These are phyloP conservation scores for Octodon degus DNA, from an alignment of 2,113 vertebrate genomes.

Conservation along the genomic window DNA sequence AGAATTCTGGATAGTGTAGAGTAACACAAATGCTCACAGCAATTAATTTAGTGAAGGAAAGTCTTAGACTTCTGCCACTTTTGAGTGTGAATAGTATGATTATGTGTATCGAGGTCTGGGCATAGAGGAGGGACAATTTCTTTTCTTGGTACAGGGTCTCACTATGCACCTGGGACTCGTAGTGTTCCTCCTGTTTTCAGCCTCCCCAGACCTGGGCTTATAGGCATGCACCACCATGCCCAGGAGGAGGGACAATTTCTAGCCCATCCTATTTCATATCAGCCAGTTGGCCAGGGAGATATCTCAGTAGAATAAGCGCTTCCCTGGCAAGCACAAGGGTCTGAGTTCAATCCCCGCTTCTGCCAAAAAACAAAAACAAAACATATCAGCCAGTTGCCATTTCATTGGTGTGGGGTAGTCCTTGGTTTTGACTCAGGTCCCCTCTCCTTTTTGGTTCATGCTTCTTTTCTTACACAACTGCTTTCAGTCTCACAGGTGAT, in stretches of 20 bases:
- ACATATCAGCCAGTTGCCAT: not conserved
- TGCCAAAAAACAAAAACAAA: too few species aligned
- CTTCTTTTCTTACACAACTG: not conserved
- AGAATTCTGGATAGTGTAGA: not conserved
- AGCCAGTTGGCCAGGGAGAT: not conserved
- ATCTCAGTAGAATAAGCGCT: too few species aligned
- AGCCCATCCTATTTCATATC: not conserved
- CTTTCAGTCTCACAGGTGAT: not conserved
- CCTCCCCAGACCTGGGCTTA: too few species aligned
- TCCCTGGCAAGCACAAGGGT: too few species aligned
- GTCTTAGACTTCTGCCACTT: not conserved
- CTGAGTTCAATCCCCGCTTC: too few species aligned
- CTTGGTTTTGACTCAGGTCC: not conserved
- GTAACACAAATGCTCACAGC: not conserved
- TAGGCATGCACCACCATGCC: too few species aligned
- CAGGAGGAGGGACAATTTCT: not conserved
- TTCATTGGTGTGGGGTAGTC: not conserved
- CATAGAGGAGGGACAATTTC: not conserved
- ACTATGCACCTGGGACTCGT: too few species aligned
- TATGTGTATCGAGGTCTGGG: not conserved
- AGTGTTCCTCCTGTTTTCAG: too few species aligned
- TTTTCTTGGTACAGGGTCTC: too few species aligned
- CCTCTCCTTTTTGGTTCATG: fast-evolving
- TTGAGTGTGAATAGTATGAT: not conserved
- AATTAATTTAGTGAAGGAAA: not conserved